Evolutionary conservation across 2,797 vertebrate species (phyloP), one percentile per base, ranked within the genome.

Genomic region (Labeo calbasu): DNA sequence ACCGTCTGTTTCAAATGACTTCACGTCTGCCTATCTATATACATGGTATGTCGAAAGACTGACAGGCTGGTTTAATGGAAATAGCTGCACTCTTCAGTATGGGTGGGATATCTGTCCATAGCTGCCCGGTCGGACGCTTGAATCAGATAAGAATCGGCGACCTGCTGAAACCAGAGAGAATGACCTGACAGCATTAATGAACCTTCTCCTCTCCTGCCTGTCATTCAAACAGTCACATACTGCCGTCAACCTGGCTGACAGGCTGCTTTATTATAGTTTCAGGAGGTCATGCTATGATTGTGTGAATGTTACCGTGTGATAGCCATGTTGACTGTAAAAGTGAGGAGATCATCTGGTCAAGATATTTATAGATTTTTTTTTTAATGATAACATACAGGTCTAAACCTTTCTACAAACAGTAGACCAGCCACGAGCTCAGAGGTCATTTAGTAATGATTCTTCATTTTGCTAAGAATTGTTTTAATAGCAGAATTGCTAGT

Each of bases 121-220:
- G 72, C 32, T 66, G 46, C 71, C 15, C 36, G 59, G 46, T 63
- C 4, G 46, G 68, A 83, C 36, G 50, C 57, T 55, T 72, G 77
- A 80, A 66, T 76, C 76, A 84, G 83, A 86, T 86, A 80, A 77
- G 80, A 84, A 79, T 82, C 77, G 9, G 78, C 21, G 86, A 84
- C 86, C 76, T 82, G 81, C 72, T 84, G 85, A 87, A 87, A 84
- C 85, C 82, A 76, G 63, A 88, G 84, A 81, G 83, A 89, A 85
- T 36, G 76, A 87, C 76, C 72, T 79, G 76, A 88, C 79, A 77
- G 46, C 25, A 82, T 81, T 85, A 87, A 89, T 87, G 78, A 86
- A 86, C 48, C 75, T 69, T 53, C 21, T 75, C 57, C 66, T 83
- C 69, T 70, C 32, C 43, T 48, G 21, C 13, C 83, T 79, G 85